Evolutionary conservation across 2,113 vertebrate genomes (phyloP).

Genomic region (Maccullochella peelii): DNA sequence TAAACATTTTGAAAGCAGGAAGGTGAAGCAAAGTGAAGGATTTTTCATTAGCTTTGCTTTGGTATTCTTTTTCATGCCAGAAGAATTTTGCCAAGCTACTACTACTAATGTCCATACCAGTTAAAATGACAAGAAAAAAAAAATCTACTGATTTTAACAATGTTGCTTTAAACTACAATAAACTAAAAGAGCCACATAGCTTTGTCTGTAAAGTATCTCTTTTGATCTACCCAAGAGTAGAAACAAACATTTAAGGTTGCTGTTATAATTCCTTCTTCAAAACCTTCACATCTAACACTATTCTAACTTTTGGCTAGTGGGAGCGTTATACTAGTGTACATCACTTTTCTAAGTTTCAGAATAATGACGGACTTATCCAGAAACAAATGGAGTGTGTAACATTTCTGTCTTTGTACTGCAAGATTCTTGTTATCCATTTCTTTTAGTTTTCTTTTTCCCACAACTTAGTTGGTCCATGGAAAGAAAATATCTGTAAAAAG

Average conservation of each 20-base stretch:
- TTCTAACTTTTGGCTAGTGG: neutral
- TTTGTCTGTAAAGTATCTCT: neutral
- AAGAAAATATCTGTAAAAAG: neutral
- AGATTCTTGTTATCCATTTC: neutral
- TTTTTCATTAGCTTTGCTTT: neutral
- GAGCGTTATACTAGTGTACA: neutral
- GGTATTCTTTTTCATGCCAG: conserved; percentile 2
- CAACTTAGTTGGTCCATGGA: neutral
- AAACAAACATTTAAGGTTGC: neutral
- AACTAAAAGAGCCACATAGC: neutral
- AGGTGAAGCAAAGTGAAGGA: neutral
- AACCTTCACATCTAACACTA: neutral
- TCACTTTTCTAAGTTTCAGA: neutral
- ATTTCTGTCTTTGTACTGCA: neutral
- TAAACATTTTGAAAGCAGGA: conserved; percentile 10
- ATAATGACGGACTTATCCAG: too few species aligned
- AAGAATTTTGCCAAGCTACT: neutral
- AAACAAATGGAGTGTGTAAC: too few species aligned
- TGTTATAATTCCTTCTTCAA: neutral
- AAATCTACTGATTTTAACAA: neutral
- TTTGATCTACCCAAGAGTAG: neutral
- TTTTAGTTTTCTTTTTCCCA: neutral
- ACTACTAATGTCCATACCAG: neutral
- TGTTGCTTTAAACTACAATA: neutral
- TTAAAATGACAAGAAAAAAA: neutral